phyloP scores from a whole-genome alignment of 2,113 vertebrate genomes.

The Perca flavescens region DNA sequence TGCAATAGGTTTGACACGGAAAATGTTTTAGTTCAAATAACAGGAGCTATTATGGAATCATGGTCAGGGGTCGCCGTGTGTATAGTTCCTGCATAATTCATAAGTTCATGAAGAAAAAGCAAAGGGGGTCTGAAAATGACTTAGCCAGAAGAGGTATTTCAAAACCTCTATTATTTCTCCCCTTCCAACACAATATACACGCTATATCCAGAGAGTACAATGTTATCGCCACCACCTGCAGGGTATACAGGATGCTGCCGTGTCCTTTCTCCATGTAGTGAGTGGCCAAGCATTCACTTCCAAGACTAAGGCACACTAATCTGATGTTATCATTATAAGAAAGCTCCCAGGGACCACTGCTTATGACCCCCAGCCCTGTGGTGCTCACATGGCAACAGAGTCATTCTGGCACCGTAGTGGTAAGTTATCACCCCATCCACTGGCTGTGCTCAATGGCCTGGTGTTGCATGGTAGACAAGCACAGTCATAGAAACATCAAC shows the following conservation, averaged over 20 bases:
- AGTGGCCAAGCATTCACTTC: slow-evolving; percentile 77
- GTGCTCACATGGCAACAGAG: slow-evolving; percentile 75
- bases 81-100: slow-evolving; percentile 93
- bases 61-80: slow-evolving; percentile 87
- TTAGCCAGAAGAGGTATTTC: slow-evolving; percentile 84
- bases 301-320: slow-evolving; percentile 78
- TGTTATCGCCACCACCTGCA: slow-evolving; percentile 76
- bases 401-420: slow-evolving; percentile 70
- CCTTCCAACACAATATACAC: slow-evolving; percentile 63
- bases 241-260: slow-evolving; percentile 62
- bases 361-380: slow-evolving; percentile 79
- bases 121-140: slow-evolving; percentile 85
- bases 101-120: slow-evolving; percentile 89
- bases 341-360: slow-evolving; percentile 73
- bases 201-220: slow-evolving; percentile 68
- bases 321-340: slow-evolving; percentile 82
- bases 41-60: slow-evolving; percentile 94
- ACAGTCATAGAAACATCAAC: slow-evolving; percentile 65
- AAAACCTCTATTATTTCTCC: slow-evolving; percentile 69
- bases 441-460: slow-evolving; percentile 97
- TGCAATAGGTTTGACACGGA: slow-evolving; percentile 92
- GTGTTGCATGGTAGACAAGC: slow-evolving; percentile 85
- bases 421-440: slow-evolving; percentile 85
- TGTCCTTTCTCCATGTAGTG: slow-evolving; percentile 66
- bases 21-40: slow-evolving; percentile 98